Evolutionary conservation across 2,797 vertebrate genomes (phyloP), one percentile per base, ranked within the genome.

Genomic region (Natrix natrix): DNA sequence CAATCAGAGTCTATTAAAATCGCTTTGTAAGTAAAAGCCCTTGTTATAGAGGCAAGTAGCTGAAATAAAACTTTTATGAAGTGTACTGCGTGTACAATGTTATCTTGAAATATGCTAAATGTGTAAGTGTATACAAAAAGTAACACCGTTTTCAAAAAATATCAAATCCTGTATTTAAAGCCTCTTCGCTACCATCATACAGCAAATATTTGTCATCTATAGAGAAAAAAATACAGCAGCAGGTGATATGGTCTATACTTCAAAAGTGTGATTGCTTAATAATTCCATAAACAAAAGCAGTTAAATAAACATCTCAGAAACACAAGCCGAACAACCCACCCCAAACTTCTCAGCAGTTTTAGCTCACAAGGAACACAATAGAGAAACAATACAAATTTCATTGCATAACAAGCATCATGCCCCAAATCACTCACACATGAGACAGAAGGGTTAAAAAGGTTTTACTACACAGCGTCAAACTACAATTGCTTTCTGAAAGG

Each of bases 101-200:
- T n/a, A 93, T 97, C 96, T 96, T 97, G 96, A 97, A 97, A 97
- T 97, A 97, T 96, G 94, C 96, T 97, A 97, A 97, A 97, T 97
- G 96, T 97, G 96, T 95, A 97, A 96, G 96, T 97, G 97, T 96
- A 98, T 97, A 98, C 97, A 98, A 97, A 93, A 98, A 97, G 97
- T 97, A 97, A 97, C 97, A 95, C 97, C 97, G 96, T 97, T 96
- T 97, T 97, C 97, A 97, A 97, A 97, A 97, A 98, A 98, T 97
- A 98, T 97, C 97, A 98, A 97, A 97, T 97, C 97, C 97, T 96
- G 97, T 97, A 97, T 98, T 97, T 96, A 97, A 96, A 97, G 95
- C 96, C 97, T 96, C 96, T 93, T 93, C 87, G 86, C 93, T 93
- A 95, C 97, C 98, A 98, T 97, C 96, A 96, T 98, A 97, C 97